Evolutionary conservation across 2,113 vertebrate genomes (phyloP).

Genomic region (Zosterops lateralis): DNA sequence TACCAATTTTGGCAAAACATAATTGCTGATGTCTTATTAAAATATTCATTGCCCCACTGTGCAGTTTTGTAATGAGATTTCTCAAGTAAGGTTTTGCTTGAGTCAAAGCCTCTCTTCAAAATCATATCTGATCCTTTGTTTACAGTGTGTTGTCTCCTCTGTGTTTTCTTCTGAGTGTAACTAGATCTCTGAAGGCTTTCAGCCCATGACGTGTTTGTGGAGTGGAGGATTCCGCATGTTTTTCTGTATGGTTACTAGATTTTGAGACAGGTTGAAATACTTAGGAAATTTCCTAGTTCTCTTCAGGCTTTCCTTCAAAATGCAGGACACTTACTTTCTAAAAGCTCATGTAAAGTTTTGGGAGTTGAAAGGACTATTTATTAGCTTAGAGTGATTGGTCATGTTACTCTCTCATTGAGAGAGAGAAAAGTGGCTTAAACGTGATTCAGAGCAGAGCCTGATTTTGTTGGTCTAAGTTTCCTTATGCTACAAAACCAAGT

Average conservation of each 20-base stretch:
- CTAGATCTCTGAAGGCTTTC: background rate
- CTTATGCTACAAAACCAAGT: background rate
- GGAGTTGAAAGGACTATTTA: background rate
- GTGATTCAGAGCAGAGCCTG: background rate
- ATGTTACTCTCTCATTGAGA: background rate
- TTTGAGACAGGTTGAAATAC: background rate
- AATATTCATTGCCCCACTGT: accelerated
- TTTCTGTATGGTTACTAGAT: background rate
- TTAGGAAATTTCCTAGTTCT: background rate
- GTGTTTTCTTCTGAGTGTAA: background rate
- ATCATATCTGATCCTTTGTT: background rate
- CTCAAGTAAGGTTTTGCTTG: background rate
- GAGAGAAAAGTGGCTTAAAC: background rate
- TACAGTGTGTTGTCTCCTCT: background rate
- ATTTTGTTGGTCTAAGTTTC: background rate
- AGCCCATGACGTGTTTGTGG: background rate
- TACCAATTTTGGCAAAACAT: background rate
- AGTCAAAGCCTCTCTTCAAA: background rate
- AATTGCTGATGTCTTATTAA: background rate
- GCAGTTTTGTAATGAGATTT: background rate
- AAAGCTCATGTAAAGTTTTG: background rate
- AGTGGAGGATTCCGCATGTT: background rate
- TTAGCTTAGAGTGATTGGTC: background rate
- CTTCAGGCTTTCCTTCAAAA: background rate
- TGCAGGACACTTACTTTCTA: background rate